Conservation (phyloP, 2,797 vertebrate genomes). For the Kryptopterus vitreolus region DNA sequence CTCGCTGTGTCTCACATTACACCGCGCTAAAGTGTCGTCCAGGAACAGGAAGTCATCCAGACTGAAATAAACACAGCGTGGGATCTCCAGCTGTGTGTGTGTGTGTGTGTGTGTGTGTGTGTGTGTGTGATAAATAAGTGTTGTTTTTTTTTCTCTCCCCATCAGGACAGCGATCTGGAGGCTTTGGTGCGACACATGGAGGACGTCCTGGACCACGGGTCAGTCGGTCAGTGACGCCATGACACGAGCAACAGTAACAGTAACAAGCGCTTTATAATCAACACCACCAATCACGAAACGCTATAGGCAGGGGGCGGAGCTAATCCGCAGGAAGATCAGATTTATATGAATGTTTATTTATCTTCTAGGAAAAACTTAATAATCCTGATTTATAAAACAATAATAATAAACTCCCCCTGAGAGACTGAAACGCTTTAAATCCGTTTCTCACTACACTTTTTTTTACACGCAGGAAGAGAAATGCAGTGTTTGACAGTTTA, state of each 20-base stretch:
- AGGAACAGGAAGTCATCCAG: neutral
- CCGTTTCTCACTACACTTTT: neutral
- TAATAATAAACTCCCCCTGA: neutral
- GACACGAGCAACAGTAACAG: neutral
- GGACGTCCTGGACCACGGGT: constrained; percentile 59
- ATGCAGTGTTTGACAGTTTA: neutral
- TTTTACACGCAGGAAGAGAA: neutral
- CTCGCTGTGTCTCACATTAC: neutral
- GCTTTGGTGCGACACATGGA: constrained; percentile 68
- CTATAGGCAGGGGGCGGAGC: neutral
- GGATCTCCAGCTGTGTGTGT: neutral
- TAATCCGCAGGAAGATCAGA: neutral
- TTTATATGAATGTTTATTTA: neutral
- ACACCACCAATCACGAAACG: neutral
- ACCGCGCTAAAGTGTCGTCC: neutral
- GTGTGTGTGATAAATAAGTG: neutral
- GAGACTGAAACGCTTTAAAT: neutral
- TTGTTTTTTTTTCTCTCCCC: neutral
- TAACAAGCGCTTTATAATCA: neutral
- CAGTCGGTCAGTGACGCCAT: neutral
- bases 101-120: neutral
- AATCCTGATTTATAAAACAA: too few species aligned
- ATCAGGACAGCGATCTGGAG: constrained; percentile 55
- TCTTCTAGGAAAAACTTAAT: too few species aligned
- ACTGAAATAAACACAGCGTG: neutral